Base-by-base conservation (phyloP, 2,113 vertebrate genomes). In the Engraulis encrasicolus region DNA sequence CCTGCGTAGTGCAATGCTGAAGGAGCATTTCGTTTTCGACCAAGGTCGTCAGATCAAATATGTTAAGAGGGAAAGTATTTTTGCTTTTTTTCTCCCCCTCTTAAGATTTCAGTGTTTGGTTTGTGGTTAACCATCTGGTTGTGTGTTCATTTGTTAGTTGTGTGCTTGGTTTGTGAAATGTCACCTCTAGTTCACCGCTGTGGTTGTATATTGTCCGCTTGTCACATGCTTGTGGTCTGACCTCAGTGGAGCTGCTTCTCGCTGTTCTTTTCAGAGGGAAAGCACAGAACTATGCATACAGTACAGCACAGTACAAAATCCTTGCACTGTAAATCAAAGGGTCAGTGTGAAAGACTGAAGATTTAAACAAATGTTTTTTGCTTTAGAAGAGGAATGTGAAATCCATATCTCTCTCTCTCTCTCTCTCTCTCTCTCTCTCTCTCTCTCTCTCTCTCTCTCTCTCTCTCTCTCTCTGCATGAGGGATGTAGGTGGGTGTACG, bases 331-430 rank as follows among this genome's bases (percentile, higher is more conserved):
- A 61, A n/a, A 15, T 9, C 61, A 71, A 2, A 71, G 61, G 27
- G 61, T 71, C 27, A 12, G 61, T 71, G 23, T 34, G 61, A 2
- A 27, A 61, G 58, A 45, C 40, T 45, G 40, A 5, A 45, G 40
- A 45, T 5, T n/a, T n/a, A n/a, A n/a, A n/a, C n/a, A n/a, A n/a
- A n/a, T n/a, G 20, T 27, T 23, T 61, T 61, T 18, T 27, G 58
- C 40, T 45, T 45, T 84, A 80, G 71, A 81, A 45, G 20, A 31
- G 82, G 87, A 88, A 86, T 84, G 85, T 71, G 83, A 82, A 80
- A 31, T 66, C 15, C 48, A 5, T 84, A 80, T 49, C 78, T n/a
- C 71, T 78, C 66, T 45, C 40, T 45, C 40, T 45, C 40, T 45
- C 40, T 45, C 40, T 45, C 40, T 45, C 40, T 45, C 40, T 45